phyloP scores from a whole-genome alignment of 2,113 vertebrate genomes.

The Salvator merianae region DNA sequence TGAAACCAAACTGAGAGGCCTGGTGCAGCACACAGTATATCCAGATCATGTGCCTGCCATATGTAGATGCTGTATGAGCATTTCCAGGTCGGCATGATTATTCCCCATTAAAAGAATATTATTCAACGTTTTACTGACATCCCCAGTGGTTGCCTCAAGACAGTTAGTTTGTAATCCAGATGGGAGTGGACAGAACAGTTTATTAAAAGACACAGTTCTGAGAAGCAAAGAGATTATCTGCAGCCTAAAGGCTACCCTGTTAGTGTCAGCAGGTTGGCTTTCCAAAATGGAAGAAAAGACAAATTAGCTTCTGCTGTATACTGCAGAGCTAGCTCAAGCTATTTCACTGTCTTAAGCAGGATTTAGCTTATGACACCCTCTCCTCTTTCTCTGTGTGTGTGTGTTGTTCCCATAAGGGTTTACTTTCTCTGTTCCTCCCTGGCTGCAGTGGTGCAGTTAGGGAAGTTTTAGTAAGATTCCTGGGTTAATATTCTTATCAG shows the following conservation, averaged over 20 bases:
- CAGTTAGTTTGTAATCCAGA: constrained; percentile 62
- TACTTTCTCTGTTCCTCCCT: neutral
- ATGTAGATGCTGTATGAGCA: constrained; percentile 54
- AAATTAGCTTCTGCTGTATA: constrained; percentile 24
- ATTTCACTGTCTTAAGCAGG: constrained; percentile 26
- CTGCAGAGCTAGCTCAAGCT: constrained; percentile 33
- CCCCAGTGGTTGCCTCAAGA: constrained; percentile 50
- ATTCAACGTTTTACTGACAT: constrained; percentile 66
- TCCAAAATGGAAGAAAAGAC: constrained; percentile 20
- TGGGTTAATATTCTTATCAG: neutral
- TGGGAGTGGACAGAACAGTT: constrained; percentile 49
- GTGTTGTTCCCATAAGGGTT: neutral
- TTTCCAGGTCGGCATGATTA: constrained; percentile 60
- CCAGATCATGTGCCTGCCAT: constrained; percentile 65
- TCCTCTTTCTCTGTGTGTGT: neutral
- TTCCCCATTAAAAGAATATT: constrained; percentile 66
- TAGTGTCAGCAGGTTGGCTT: constrained; percentile 3
- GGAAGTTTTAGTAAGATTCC: neutral
- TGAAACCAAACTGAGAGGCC: constrained; percentile 58
- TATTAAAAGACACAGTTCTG: constrained; percentile 50
- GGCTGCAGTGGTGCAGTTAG: neutral
- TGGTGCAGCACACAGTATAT: constrained; percentile 43
- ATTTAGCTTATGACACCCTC: constrained; percentile 34
- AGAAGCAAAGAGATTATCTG: constrained; percentile 45
- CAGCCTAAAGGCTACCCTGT: constrained; percentile 54